These are phyloP conservation scores for Corythornis madagascariensis DNA, from an alignment of 2,113 vertebrate genomes.

Conservation along the genomic window DNA sequence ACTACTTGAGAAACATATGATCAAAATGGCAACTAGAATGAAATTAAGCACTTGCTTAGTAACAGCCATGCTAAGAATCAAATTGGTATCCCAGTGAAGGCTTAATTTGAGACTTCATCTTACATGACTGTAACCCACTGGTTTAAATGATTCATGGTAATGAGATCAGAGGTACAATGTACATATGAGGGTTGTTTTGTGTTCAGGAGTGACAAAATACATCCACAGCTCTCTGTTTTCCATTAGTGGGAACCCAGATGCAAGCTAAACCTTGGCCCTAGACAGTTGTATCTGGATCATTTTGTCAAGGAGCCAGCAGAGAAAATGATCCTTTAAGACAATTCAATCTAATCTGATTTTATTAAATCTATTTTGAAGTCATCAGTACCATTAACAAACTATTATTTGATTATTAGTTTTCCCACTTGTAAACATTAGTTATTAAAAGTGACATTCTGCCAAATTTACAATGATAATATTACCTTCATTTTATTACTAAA, in stretches of 20 bases:
- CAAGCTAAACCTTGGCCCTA: background rate
- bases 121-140: background rate
- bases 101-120: background rate
- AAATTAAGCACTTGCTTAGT: background rate
- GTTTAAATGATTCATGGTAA: background rate
- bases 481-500: background rate
- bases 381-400: background rate
- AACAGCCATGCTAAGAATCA: background rate
- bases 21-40: background rate
- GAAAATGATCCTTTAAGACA: background rate
- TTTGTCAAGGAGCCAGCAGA: background rate
- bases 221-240: background rate
- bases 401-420: background rate
- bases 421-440: background rate
- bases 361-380: constrained; percentile 30
- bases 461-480: background rate
- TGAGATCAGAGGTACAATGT: background rate
- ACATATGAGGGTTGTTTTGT: background rate
- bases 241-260: background rate
- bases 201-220: background rate
- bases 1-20: background rate
- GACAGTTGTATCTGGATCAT: background rate
- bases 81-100: background rate
- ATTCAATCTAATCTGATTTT: background rate
- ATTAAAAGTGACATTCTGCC: background rate